These are phyloP conservation scores for Drosophila nikananu DNA, from an alignment of 1,140 invertebrate genomes.

Conservation along the genomic window DNA sequence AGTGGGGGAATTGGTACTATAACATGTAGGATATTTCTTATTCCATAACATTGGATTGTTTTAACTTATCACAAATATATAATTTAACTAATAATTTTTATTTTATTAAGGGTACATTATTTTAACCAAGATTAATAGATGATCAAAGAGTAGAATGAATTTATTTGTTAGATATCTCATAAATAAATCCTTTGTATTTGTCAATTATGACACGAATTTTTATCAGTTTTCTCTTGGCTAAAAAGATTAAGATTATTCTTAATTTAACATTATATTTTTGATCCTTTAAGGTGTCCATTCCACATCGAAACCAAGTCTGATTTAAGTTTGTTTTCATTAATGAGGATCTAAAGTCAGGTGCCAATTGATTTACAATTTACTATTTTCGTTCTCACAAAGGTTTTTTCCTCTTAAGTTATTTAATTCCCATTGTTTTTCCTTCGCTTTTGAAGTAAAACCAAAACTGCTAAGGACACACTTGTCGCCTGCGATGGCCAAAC, in stretches of 20 bases:
- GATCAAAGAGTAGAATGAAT: neutral
- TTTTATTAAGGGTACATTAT: too few species aligned
- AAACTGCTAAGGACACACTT: conserved; percentile 48
- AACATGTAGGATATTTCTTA: neutral
- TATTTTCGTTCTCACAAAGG: neutral
- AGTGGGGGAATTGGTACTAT: neutral
- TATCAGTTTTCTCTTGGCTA: too few species aligned
- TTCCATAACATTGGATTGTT: too few species aligned
- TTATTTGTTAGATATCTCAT: too few species aligned
- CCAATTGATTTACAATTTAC: neutral
- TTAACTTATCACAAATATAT: neutral
- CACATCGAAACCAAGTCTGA: neutral
- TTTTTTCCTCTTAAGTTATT: neutral
- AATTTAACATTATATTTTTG: neutral
- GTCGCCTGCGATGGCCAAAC: conserved; percentile 74
- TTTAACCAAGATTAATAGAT: neutral
- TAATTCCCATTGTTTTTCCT: neutral
- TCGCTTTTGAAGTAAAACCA: neutral
- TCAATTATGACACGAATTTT: too few species aligned
- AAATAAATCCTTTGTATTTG: too few species aligned
- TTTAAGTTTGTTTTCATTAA: neutral
- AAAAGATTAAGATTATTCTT: too few species aligned
- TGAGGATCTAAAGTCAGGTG: neutral
- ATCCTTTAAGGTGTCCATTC: neutral
- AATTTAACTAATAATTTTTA: neutral